These are phyloP conservation scores for Cochlearius cochlearius DNA, from an alignment of 2,113 vertebrate species.

Conservation along the genomic window DNA sequence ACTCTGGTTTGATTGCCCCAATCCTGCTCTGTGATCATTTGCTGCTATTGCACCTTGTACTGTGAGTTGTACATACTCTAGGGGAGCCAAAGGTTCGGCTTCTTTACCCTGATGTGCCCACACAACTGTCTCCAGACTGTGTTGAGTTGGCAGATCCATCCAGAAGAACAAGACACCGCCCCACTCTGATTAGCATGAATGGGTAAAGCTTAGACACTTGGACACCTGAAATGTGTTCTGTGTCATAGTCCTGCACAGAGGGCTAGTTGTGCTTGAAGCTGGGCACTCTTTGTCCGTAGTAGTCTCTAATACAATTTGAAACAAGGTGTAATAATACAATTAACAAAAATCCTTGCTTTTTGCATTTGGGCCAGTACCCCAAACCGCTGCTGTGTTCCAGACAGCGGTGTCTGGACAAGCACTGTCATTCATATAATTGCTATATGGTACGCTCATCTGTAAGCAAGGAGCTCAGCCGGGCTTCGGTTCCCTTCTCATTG, in stretches of 20 bases:
- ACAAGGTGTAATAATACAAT: fast-evolving
- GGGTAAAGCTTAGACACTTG: background rate
- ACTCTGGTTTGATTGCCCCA: background rate
- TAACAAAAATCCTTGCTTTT: background rate
- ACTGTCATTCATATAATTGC: background rate
- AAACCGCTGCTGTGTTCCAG: background rate
- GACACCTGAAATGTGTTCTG: background rate
- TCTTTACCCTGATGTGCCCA: background rate
- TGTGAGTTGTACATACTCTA: background rate
- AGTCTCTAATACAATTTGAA: background rate
- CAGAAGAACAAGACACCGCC: background rate
- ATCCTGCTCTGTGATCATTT: background rate
- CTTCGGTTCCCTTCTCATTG: background rate
- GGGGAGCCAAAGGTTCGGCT: background rate
- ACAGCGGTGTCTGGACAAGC: background rate
- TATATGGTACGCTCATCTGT: background rate
- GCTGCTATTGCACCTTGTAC: background rate
- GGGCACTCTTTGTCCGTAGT: background rate
- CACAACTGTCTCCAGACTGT: too few relatives aligned
- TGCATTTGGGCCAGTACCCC: background rate
- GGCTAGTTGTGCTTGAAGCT: background rate
- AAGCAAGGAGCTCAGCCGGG: background rate
- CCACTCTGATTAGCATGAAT: too few relatives aligned
- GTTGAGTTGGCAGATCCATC: background rate
- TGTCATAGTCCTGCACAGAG: background rate